phyloP scores from a whole-genome alignment of 2,888 invertebrate species.

The Amblyjoppa fuscipennis region DNA sequence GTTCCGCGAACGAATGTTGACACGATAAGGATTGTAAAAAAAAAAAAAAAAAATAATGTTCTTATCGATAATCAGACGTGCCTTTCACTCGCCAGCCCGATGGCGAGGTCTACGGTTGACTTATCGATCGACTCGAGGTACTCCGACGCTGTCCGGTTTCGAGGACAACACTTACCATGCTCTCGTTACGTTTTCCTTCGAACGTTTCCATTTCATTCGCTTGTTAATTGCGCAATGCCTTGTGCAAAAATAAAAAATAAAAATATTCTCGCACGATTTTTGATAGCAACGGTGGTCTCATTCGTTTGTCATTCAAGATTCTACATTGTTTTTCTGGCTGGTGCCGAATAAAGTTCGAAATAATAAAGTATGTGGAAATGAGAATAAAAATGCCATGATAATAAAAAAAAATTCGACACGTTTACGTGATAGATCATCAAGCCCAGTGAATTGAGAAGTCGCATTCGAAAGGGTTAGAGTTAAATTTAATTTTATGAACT shows the following conservation, averaged over 20 bases:
- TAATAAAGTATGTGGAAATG: not conserved
- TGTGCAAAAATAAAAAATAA: not conserved
- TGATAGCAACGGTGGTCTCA: not conserved
- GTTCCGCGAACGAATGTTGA: constrained; percentile 9
- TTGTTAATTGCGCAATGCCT: not conserved
- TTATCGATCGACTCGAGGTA: constrained; percentile 23
- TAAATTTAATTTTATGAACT: not conserved
- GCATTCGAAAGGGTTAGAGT: not conserved
- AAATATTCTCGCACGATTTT: not conserved
- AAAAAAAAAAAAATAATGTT: constrained; percentile 23
- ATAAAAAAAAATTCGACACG: not conserved
- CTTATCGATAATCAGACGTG: not conserved
- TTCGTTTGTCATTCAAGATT: not conserved
- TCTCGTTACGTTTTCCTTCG: constrained; percentile 4
- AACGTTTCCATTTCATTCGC: constrained; percentile 9
- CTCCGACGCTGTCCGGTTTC: constrained; percentile 41
- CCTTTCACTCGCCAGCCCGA: constrained; percentile 13
- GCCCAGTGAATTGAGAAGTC: not conserved
- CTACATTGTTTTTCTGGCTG: not conserved
- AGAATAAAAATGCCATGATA: not conserved
- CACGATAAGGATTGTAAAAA: constrained; percentile 40
- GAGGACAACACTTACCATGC: constrained; percentile 31
- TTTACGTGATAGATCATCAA: not conserved
- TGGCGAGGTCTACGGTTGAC: constrained; percentile 33
- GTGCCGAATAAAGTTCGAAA: not conserved